Base-by-base conservation (phyloP, 2,797 vertebrate genomes). In the Crax fasciolata region DNA sequence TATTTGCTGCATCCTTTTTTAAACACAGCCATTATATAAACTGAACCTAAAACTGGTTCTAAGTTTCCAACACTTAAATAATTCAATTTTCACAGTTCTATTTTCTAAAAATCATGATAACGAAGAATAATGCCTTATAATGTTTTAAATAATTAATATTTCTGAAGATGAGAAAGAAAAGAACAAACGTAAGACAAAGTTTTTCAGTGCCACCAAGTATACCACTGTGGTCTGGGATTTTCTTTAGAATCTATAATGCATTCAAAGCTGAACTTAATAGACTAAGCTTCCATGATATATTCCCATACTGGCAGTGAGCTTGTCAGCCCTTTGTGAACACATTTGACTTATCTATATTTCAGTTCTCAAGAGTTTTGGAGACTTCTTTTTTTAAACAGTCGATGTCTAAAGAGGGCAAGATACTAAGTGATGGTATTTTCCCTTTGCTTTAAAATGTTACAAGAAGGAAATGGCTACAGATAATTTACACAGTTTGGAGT, bases 21-120 rank as follows among this genome's bases (percentile, higher is more conserved):
- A 61, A 23, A 55, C 17, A 54, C 23, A 41, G 54, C 81, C 46
- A 54, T 78, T 82, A 73, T 13, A 39, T 21, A 78, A 65, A 62
- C 55, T 49, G 55, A 76, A 84, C 67, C 87, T 74, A 79, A 65
- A 95, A 82, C 41, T 49, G 51, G 13, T 76, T 91, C 52, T 52
- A 49, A 84, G 74, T 90, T 89, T 66, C 67, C 54, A 70, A 15
- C 23, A 27, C 46, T 30, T 73, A 7, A 4, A 55, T 87, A 86
- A 84, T 85, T 65, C 63, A 38, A 35, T 82, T 95, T 89, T 61
- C 82, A 95, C 52, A 52, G 81, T 32, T 32, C 15, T 24, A 2
- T 63, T 93, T 95, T 88, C 90, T 84, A 89, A 85, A 78, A 88
- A 58, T 79, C 66, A 65, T 23, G 30, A 15, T 67, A 68, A 65